phyloP scores from a whole-genome alignment of 2,888 invertebrate species.

The Lasioglossum morio region DNA sequence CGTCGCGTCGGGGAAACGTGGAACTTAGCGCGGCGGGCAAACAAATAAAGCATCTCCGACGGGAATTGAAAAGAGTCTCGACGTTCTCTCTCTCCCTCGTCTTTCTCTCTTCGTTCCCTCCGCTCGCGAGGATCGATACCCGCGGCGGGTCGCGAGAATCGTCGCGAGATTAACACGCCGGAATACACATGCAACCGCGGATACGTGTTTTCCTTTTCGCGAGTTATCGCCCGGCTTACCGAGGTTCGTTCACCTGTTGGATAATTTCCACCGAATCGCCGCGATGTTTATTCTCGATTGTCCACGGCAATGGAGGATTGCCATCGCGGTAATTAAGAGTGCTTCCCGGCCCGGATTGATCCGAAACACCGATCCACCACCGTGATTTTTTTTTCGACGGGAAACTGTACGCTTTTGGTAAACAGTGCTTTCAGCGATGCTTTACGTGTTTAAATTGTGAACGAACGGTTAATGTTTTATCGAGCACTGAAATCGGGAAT shows the following conservation, averaged over 20 bases:
- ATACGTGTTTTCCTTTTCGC: neutral
- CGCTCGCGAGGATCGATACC: slow-evolving; percentile 30
- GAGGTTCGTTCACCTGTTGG: slow-evolving; percentile 51
- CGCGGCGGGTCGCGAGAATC: slow-evolving; percentile 27
- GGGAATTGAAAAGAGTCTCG: slow-evolving; percentile 40
- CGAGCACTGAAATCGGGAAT: neutral
- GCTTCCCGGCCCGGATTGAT: slow-evolving; percentile 3
- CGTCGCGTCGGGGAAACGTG: slow-evolving; percentile 23
- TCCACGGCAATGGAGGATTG: slow-evolving; percentile 39
- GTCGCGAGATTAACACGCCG: slow-evolving; percentile 49
- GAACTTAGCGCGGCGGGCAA: slow-evolving; percentile 38
- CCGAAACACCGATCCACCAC: neutral
- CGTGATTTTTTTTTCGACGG: neutral
- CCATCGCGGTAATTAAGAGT: slow-evolving; percentile 53
- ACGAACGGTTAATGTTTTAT: neutral
- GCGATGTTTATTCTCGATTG: slow-evolving; percentile 51
- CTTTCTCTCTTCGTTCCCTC: neutral
- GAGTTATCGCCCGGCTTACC: slow-evolving; percentile 13
- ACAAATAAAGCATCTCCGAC: slow-evolving; percentile 53
- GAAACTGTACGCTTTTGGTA: neutral
- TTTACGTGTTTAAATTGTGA: too few species aligned
- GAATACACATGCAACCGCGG: slow-evolving; percentile 7
- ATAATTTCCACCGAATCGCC: slow-evolving; percentile 52
- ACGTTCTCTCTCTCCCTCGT: neutral
- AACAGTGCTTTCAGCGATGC: neutral